These are phyloP conservation scores for Aphidius colemani DNA, from an alignment of 2,888 invertebrate genomes.

Conservation along the genomic window DNA sequence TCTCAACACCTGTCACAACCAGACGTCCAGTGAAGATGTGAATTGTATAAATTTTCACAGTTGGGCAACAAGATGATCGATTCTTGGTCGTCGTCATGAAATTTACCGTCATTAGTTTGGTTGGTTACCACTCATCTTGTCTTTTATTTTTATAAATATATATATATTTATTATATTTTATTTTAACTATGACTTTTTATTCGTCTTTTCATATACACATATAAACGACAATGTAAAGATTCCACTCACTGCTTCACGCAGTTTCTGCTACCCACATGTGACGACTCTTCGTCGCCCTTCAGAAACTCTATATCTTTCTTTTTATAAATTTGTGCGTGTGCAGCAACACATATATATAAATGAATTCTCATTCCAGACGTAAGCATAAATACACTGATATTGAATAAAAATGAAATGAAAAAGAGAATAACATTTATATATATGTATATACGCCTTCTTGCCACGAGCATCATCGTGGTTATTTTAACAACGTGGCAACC, in stretches of 20 bases:
- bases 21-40: slow-evolving; percentile 17
- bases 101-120: slow-evolving; percentile 31
- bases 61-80: slow-evolving; percentile 32
- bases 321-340: slow-evolving; percentile 13
- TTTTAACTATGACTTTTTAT: too few relatives aligned
- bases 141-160: not conserved
- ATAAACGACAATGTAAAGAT: slow-evolving; percentile 10
- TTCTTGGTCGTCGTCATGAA: slow-evolving; percentile 27
- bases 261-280: slow-evolving; percentile 34
- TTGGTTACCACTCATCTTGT: slow-evolving; percentile 29
- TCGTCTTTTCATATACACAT: not conserved
- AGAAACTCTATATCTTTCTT: slow-evolving; percentile 14
- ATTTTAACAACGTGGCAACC: slow-evolving; percentile 61
- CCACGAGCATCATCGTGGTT: slow-evolving; percentile 53
- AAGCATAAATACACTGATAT: slow-evolving; percentile 22
- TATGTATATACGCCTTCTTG: slow-evolving; percentile 39
- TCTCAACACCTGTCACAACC: slow-evolving; percentile 32
- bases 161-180: not conserved
- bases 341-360: slow-evolving; percentile 20
- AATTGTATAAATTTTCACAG: slow-evolving; percentile 34
- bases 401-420: slow-evolving; percentile 24
- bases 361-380: slow-evolving; percentile 21
- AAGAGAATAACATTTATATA: slow-evolving; percentile 27
- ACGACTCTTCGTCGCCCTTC: slow-evolving; percentile 25
- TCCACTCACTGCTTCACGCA: not conserved